Conservation (phyloP, 1,140 invertebrate genomes). For the Drepana arcuata region DNA sequence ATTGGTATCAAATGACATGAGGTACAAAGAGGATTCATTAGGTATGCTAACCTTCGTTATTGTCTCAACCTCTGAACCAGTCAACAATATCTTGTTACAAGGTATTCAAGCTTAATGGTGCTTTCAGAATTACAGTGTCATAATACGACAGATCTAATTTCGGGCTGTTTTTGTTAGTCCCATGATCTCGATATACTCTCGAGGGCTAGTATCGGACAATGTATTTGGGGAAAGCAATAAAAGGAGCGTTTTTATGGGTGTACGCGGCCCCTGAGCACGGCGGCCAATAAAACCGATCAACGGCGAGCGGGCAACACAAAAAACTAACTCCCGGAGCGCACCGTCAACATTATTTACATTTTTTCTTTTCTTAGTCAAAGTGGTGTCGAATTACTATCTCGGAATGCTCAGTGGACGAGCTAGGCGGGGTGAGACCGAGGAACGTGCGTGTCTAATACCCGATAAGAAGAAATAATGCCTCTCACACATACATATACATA, state of each 20-base stretch:
- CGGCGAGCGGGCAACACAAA: conserved; percentile 33
- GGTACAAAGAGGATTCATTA: too few relatives aligned
- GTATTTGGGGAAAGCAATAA: conserved; percentile 34
- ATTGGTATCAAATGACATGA: too few relatives aligned
- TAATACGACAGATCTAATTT: conserved; percentile 26
- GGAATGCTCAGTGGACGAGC: conserved; percentile 39
- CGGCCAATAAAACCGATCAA: conserved; percentile 52
- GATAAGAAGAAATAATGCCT: not conserved
- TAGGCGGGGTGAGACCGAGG: conserved; percentile 8
- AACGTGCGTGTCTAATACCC: conserved; percentile 13
- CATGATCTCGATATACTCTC: conserved; percentile 29
- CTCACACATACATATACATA: too few relatives aligned
- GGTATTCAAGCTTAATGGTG: too few relatives aligned
- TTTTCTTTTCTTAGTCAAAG: conserved; percentile 43
- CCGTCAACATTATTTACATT: conserved; percentile 52
- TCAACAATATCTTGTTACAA: too few relatives aligned
- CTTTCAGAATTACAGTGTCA: conserved; percentile 8
- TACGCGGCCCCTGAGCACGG: conserved; percentile 36
- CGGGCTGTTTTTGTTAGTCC: conserved; percentile 21
- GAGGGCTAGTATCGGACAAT: conserved; percentile 34
- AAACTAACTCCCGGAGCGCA: conserved; percentile 39
- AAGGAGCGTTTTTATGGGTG: conserved; percentile 35
- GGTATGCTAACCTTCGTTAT: too few relatives aligned
- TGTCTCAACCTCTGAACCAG: too few relatives aligned
- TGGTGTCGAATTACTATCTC: conserved; percentile 56